Evolutionary conservation across 2,888 invertebrate genomes (phyloP).

Genomic region (Cheilosia vernalis): DNA sequence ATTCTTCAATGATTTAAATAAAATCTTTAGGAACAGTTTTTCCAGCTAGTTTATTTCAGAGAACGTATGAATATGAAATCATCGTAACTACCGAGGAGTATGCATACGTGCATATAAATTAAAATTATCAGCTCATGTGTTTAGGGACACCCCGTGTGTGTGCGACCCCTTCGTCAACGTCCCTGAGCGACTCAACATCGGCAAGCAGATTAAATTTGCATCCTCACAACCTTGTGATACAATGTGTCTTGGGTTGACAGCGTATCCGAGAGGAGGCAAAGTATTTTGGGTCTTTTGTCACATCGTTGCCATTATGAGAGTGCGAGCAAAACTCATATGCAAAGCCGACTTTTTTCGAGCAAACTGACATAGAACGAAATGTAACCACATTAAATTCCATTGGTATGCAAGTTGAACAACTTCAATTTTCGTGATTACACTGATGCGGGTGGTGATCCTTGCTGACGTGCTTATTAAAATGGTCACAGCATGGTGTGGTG

Average conservation of each 20-base stretch:
- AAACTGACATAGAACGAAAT: background rate
- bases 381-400: constrained; percentile 56
- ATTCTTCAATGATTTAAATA: constrained; percentile 59
- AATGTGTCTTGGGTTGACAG: constrained; percentile 32
- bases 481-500: background rate
- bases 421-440: constrained; percentile 58
- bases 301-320: constrained; percentile 33
- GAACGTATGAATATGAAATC: constrained; percentile 28
- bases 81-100: background rate
- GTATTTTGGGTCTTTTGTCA: constrained; percentile 56
- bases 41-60: background rate
- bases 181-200: background rate
- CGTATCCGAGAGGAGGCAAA: constrained; percentile 12
- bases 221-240: constrained; percentile 35
- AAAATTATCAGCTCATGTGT: constrained; percentile 59
- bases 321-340: constrained; percentile 17
- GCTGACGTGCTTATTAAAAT: constrained; percentile 6
- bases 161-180: background rate
- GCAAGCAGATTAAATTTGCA: constrained; percentile 43
- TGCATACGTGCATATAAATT: constrained; percentile 63
- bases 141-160: background rate
- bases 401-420: constrained; percentile 47
- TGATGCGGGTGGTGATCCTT: background rate
- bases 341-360: constrained; percentile 32
- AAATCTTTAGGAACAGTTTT: constrained; percentile 19